Evolutionary conservation across 2,797 vertebrate species (phyloP).

Genomic region (Eulemur coronatus): DNA sequence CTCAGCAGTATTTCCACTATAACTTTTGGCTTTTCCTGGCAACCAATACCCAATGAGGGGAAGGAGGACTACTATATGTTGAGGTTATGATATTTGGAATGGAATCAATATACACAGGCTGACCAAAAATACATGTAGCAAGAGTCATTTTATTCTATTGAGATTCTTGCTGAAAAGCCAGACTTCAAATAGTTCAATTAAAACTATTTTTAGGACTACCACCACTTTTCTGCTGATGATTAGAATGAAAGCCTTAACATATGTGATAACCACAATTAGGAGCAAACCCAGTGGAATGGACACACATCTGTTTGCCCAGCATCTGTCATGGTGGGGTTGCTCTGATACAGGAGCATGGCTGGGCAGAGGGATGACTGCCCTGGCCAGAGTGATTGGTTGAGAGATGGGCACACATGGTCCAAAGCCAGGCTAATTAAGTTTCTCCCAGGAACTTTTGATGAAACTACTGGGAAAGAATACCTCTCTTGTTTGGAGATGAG

Average conservation of each 20-base stretch:
- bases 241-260: not conserved
- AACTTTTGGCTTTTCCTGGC: not conserved
- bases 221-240: not conserved
- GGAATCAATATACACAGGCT: not conserved
- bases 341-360: fast-evolving
- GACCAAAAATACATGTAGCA: not conserved
- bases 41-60: not conserved
- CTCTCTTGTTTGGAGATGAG: not conserved
- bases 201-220: not conserved
- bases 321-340: not conserved
- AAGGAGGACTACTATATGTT: not conserved
- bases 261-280: not conserved
- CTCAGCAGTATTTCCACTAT: not conserved
- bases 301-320: not conserved
- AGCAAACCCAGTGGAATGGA: fast-evolving
- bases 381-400: not conserved
- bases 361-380: fast-evolving
- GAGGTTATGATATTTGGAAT: not conserved
- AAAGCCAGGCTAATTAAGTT: not conserved
- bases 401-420: not conserved
- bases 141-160: not conserved
- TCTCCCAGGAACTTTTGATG: not conserved
- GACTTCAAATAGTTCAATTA: not conserved
- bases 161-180: not conserved
- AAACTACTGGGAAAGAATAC: not conserved